phyloP scores from a whole-genome alignment of 2,888 invertebrate genomes.

The Caenorhabditis sp. region DNA sequence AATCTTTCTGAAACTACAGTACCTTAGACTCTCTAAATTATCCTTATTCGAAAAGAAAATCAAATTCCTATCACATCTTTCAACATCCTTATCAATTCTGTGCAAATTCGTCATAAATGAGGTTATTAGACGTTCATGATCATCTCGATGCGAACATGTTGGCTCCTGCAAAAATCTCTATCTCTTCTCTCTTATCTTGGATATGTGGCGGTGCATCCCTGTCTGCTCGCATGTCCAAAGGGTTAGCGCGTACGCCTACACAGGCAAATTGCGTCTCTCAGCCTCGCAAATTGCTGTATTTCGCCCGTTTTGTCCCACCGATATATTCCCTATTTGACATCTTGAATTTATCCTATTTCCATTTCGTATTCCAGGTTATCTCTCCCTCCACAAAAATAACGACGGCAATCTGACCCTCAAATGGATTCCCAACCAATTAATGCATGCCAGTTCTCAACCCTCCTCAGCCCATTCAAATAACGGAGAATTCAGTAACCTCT shows the following conservation, averaged over 20 bases:
- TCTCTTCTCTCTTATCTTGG: too few species aligned
- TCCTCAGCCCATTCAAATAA: constrained; percentile 53
- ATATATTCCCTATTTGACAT: too few species aligned
- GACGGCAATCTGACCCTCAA: constrained; percentile 83
- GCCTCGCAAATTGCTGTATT: too few species aligned
- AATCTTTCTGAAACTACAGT: too few species aligned
- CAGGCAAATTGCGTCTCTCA: too few species aligned
- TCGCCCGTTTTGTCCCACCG: too few species aligned
- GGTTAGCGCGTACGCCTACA: too few species aligned
- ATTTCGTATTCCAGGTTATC: constrained; percentile 81
- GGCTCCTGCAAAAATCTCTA: constrained; percentile 25
- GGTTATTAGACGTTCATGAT: constrained; percentile 49
- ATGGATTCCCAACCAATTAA: constrained; percentile 95
- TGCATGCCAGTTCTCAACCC: constrained; percentile 77
- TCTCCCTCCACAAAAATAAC: constrained; percentile 87
- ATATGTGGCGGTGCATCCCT: too few species aligned
- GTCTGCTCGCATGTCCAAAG: too few species aligned
- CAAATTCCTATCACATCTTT: constrained; percentile 91
- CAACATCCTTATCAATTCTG: constrained; percentile 94
- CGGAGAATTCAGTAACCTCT: constrained; percentile 75
- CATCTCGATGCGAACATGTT: constrained; percentile 28
- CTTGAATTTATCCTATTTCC: too few species aligned
- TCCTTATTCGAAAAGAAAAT: constrained; percentile 85
- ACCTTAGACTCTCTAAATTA: constrained; percentile 82
- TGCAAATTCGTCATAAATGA: constrained; percentile 84